phyloP scores from a whole-genome alignment of 2,797 vertebrate genomes.

The Alectoris magna region DNA sequence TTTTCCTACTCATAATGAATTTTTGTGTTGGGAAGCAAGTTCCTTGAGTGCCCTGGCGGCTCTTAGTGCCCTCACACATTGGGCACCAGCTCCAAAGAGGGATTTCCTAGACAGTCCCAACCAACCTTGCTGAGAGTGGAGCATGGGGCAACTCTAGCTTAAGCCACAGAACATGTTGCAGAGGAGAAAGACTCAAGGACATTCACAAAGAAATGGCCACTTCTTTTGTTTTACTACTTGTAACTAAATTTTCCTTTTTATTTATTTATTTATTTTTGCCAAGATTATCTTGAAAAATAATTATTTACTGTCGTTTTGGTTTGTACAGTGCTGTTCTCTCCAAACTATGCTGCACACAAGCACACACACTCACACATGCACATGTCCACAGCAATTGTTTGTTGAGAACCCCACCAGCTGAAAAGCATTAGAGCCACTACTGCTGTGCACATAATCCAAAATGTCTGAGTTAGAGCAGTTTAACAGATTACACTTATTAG shows the following conservation, averaged over 20 bases:
- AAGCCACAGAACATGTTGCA: neutral
- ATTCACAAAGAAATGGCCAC: neutral
- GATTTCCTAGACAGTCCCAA: neutral
- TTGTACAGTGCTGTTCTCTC: neutral
- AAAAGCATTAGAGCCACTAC: neutral
- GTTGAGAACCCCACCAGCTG: neutral
- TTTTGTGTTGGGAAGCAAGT: neutral
- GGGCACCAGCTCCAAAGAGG: neutral
- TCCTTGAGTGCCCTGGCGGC: neutral
- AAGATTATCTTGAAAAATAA: neutral
- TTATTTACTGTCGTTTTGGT: neutral
- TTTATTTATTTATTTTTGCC: neutral
- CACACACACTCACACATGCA: neutral
- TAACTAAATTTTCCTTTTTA: neutral
- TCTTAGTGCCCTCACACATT: neutral
- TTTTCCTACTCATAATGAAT: neutral
- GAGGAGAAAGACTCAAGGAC: neutral
- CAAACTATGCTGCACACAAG: neutral
- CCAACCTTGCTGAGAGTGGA: accelerated
- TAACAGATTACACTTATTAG: conserved; percentile 57
- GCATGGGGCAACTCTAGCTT: neutral
- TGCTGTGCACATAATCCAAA: conserved; percentile 4
- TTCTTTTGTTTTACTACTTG: neutral
- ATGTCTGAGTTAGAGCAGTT: neutral
- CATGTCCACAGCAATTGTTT: accelerated